Evolutionary conservation across 1,140 invertebrate genomes (phyloP), one percentile per base, ranked within the genome.

Genomic region (Globodera rostochiensis): DNA sequence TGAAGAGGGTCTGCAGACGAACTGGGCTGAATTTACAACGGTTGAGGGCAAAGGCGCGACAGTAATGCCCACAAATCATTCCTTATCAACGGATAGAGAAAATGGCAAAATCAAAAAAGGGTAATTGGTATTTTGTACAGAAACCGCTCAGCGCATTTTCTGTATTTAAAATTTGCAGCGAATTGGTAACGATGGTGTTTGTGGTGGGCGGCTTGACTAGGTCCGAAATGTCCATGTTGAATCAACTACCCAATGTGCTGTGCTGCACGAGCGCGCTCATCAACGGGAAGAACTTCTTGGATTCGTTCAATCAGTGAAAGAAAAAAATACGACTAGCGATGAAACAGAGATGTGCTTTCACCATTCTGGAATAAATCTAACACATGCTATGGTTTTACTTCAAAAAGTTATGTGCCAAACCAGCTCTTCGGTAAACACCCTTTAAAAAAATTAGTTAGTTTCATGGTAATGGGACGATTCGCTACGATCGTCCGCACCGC

Each of bases 151-250:
- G 69, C 25, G 69, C 21, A 36, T 13, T 36, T 36, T 36, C 36
- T 36, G 36, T 36, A 36, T 36, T 36, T 36, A 36, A 36, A 53
- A 80, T 0, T 64, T 64, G 13, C 57, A 64, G 70, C 84, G 60
- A 57, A 21, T n/a, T 74, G 75, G 25, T 64, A 46, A 82, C 77
- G 15, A 60, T 82, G 25, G 47, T 86, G 1, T 86, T 86, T 71
- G 81, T 86, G 19, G 79, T 86, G 11, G 85, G 85, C 66, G 85
- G 85, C 25, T 19, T 87, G 25, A 86, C 85, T 7, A 25, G 85
- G 66, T 80, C 85, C n/a, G 85, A 86, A 74, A 50, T 87, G 76
- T 83, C 80, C 2, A 80, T 74, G 70, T 15, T 83, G 46, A 50
- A 76, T 49, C 8, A 69, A 67, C 46, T 84, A 19, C 76, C 50